Base-by-base conservation (phyloP, 2,797 vertebrate species). In the Orientallactaga sibirica region DNA sequence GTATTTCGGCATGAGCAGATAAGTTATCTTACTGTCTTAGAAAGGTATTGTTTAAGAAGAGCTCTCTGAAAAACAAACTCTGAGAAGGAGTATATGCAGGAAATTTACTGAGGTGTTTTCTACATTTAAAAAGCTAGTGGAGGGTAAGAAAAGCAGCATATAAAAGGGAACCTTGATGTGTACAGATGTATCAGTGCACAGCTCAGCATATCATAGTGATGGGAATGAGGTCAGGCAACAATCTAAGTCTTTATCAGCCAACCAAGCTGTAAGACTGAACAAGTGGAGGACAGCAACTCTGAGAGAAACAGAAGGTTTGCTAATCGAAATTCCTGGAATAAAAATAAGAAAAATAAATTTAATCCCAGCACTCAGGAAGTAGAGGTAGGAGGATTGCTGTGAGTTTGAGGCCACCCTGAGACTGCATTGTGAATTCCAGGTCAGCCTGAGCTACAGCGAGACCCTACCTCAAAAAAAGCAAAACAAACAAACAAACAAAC, bases 11-110 rank as follows among this genome's bases (percentile, higher is more conserved):
- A 55, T 2, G 27, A 15, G 12, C 12, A n/a, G 3, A 85, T 22
- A 68, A n/a, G 4, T 29, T 41, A 71, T 48, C 37, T 37, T 68
- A 18, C 73, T 82, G 81, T 41, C 41, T 88, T 81, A 76, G 16
- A 48, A 80, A 80, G 20, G 27, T 61, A 88, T 52, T 87, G 3
- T 81, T 91, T 92, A 79, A 67, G 64, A 79, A n/a, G 14, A 91
- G 27, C 24, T 55, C 1, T 70, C 24, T 84, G 27, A 3, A 24
- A 92, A 92, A 80, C 11, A 88, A 71, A 78, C 25, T 48, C 18
- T 5, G n/a, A 84, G 22, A 52, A 55, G 41, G 7, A 64, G 11
- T 77, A 12, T 19, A 43, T 52, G 29, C 3, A 64, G 3, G 14
- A 85, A 75, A 22, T 67, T 55, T 88, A 20, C 5, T 61, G 29